phyloP scores from a whole-genome alignment of 1,140 invertebrate species.

The Drosophila kohkoa region DNA sequence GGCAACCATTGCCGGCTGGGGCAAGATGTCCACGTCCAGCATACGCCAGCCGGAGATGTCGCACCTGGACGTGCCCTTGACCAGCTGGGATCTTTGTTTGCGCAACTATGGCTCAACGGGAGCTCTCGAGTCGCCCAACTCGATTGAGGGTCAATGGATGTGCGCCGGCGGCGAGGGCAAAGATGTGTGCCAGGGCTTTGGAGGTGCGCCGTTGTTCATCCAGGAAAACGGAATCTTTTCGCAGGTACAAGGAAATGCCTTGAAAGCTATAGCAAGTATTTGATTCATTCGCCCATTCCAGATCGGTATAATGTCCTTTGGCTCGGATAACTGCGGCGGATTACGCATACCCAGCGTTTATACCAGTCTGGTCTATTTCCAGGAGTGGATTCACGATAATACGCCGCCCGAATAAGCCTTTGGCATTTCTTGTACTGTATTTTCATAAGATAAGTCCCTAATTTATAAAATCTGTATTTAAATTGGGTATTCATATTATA shows the following conservation, averaged over 20 bases:
- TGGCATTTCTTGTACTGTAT: background rate
- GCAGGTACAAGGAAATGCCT: conserved; percentile 85
- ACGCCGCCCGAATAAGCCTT: conserved; percentile 86
- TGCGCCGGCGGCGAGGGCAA: conserved; percentile 89
- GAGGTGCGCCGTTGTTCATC: conserved; percentile 88
- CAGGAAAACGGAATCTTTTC: conserved; percentile 87
- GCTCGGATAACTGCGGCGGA: conserved; percentile 89
- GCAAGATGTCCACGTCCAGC: conserved; percentile 81
- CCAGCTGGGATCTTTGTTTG: conserved; percentile 82
- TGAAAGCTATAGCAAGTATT: too few species aligned
- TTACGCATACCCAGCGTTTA: conserved; percentile 89
- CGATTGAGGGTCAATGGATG: conserved; percentile 87
- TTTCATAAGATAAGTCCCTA: conserved; percentile 43
- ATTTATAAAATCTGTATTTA: conserved; percentile 21
- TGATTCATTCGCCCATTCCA: conserved; percentile 55
- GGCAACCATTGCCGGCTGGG: conserved; percentile 84
- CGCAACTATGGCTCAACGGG: conserved; percentile 82
- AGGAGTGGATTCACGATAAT: conserved; percentile 89
- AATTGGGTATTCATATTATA: conserved; percentile 9
- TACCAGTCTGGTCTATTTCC: conserved; percentile 89
- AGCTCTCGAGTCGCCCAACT: conserved; percentile 83
- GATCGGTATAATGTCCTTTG: conserved; percentile 90
- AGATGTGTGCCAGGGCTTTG: conserved; percentile 90
- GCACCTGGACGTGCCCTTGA: conserved; percentile 79
- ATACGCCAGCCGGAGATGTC: conserved; percentile 81